Base-by-base conservation (phyloP, 2,888 invertebrate genomes). In the Noctua pronuba region DNA sequence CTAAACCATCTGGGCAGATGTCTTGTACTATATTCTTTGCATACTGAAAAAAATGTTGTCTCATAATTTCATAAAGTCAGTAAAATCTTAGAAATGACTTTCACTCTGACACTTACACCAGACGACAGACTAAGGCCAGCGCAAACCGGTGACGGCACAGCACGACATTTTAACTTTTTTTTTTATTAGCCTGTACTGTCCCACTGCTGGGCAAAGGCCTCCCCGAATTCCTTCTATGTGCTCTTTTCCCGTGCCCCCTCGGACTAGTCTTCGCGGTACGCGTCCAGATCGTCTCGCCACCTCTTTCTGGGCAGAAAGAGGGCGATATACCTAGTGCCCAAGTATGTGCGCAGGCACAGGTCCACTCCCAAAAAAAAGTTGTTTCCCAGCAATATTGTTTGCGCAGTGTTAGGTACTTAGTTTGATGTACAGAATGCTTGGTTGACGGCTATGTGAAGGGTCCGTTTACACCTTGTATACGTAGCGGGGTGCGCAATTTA, bases 31-130 rank as follows among this genome's bases (percentile, higher is more conserved):
- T 68, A 6, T 64, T 72, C 73, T 91, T 92, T 18, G 86, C 60
- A 69, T 93, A 93, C 94, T 94, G 92, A 49, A 91, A 91, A 62
- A 38, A 41, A 46, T 16, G 13, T 55, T 18, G 24, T 24, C 52
- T 24, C 8, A 31, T 8, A 49, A 41, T 52, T 16, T 16, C 21
- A 62, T 60, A 41, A 52, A 55, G 28, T 18, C 41, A 11, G 7
- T 11, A 6, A 18, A 24, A 28, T 68, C 2, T 31, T 60, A 2
- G 7, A 31, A 38, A 21, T 11, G 24, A 35, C 31, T 52, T 10
- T 11, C n/a, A 52, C 1, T 55, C 49, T 7, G 52, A 52, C 10
- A 52, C 52, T 52, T 52, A 52, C 52, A 52, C 49, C 49, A 49
- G 49, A 49, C 16, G 4, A 44, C 16, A 10, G 11, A n/a, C 2